Evolutionary conservation across 2,888 invertebrate genomes (phyloP).

Genomic region (Halictus ligatus): DNA sequence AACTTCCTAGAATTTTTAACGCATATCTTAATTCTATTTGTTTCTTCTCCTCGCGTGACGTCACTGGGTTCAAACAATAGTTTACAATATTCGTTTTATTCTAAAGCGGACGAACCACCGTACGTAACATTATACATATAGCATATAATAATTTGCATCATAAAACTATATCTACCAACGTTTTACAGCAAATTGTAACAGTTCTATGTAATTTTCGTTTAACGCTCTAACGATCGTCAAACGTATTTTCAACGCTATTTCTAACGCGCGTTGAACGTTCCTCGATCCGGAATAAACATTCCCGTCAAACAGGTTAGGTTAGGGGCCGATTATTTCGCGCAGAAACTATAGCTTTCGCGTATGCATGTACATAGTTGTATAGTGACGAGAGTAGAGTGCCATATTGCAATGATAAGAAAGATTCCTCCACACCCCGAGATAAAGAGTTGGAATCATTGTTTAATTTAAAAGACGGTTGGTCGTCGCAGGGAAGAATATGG

Average conservation of each 20-base stretch:
- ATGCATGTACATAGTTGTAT: background rate
- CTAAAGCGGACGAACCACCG: no score
- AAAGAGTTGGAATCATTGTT: constrained; percentile 29
- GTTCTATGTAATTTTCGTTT: background rate
- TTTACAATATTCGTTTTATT: no score
- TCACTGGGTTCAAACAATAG: no score
- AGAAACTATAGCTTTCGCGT: constrained; percentile 44
- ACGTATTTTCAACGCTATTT: background rate
- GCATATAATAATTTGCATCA: no score
- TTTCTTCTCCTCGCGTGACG: no score
- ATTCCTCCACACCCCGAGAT: constrained; percentile 36
- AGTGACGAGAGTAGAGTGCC: constrained; percentile 54
- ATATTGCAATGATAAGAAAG: constrained; percentile 64
- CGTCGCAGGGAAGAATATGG: constrained; percentile 37
- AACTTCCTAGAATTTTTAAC: no score
- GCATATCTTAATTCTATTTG: no score
- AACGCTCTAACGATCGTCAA: background rate
- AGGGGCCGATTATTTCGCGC: constrained; percentile 26
- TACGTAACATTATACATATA: no score
- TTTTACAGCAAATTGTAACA: background rate
- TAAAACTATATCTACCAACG: background rate
- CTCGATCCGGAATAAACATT: background rate
- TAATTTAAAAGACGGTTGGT: constrained; percentile 26
- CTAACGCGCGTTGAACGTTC: background rate
- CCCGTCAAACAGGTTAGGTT: constrained; percentile 48